These are phyloP conservation scores for Siniperca knerii DNA, from an alignment of 2,113 vertebrate species.

Conservation along the genomic window DNA sequence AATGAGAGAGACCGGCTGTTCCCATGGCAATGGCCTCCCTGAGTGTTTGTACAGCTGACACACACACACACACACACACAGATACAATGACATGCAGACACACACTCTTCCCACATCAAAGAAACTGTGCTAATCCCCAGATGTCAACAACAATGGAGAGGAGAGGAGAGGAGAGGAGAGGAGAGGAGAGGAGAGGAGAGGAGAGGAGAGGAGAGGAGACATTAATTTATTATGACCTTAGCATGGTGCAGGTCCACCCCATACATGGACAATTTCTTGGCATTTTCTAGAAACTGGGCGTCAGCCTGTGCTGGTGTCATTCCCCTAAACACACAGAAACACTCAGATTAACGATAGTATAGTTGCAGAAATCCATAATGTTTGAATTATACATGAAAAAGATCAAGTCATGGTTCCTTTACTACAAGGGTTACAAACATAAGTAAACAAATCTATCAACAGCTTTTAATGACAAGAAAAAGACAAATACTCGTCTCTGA, in stretches of 20 bases:
- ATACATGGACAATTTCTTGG: slow-evolving; percentile 99
- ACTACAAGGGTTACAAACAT: neutral
- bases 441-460: neutral
- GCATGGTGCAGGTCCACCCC: slow-evolving; percentile 98
- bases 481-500: neutral
- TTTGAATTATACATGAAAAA: neutral
- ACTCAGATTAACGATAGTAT: neutral
- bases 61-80: slow-evolving; percentile 17
- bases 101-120: slow-evolving; percentile 68
- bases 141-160: slow-evolving; percentile 40
- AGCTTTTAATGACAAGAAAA: neutral
- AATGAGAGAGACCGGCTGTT: slow-evolving; percentile 60
- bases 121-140: slow-evolving; percentile 48
- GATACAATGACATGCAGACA: slow-evolving; percentile 1
- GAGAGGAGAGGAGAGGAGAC: neutral
- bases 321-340: slow-evolving; percentile 83
- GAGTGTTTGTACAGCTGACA: slow-evolving; percentile 84
- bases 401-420: neutral
- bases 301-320: slow-evolving; percentile 97
- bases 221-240: slow-evolving; percentile 88
- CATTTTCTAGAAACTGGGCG: slow-evolving; percentile 96
- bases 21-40: slow-evolving; percentile 74
- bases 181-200: neutral
- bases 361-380: neutral
- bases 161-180: neutral